phyloP scores from a whole-genome alignment of 2,113 vertebrate species.

The Seriola rivoliana region DNA sequence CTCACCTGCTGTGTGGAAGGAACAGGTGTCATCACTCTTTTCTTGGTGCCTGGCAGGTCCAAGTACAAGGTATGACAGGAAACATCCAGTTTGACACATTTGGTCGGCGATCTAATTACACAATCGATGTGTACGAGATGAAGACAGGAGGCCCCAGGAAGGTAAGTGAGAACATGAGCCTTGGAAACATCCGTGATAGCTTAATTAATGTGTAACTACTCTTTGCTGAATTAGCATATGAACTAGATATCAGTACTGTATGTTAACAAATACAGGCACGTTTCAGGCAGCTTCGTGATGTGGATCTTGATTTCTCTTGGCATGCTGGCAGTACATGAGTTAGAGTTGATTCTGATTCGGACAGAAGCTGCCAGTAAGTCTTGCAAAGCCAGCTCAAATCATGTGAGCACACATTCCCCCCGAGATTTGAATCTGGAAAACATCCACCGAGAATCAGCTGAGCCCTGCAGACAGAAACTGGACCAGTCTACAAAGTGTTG shows the following conservation, averaged over 20 bases:
- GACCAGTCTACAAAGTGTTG: slow-evolving; percentile 12
- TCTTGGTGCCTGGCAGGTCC: slow-evolving; percentile 86
- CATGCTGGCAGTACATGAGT: slow-evolving; percentile 18
- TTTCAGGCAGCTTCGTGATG: slow-evolving; percentile 2
- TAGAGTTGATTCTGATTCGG: slow-evolving; percentile 31
- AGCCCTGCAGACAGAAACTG: slow-evolving; percentile 37
- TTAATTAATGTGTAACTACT: slow-evolving; percentile 21
- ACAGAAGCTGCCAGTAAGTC: slow-evolving; percentile 34
- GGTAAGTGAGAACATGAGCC: slow-evolving; percentile 82
- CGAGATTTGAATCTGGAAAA: slow-evolving; percentile 44
- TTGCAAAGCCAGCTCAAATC: slow-evolving; percentile 42
- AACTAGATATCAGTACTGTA: background rate
- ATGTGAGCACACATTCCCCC: slow-evolving; percentile 25
- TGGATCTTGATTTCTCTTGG: slow-evolving; percentile 21
- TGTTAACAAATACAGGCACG: slow-evolving; percentile 1
- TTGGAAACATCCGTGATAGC: slow-evolving; percentile 15
- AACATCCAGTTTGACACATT: slow-evolving; percentile 99
- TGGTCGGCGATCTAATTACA: slow-evolving; percentile 95
- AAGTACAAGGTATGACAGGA: slow-evolving; percentile 98
- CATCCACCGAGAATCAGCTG: slow-evolving; percentile 23
- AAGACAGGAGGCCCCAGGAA: slow-evolving; percentile 90
- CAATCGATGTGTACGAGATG: slow-evolving; percentile 97
- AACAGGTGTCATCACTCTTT: slow-evolving; percentile 6
- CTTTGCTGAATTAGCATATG: slow-evolving; percentile 12
- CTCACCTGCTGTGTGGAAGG: background rate